These are phyloP conservation scores for Brachymystax lenok DNA, from an alignment of 2,797 vertebrate species.

Conservation along the genomic window DNA sequence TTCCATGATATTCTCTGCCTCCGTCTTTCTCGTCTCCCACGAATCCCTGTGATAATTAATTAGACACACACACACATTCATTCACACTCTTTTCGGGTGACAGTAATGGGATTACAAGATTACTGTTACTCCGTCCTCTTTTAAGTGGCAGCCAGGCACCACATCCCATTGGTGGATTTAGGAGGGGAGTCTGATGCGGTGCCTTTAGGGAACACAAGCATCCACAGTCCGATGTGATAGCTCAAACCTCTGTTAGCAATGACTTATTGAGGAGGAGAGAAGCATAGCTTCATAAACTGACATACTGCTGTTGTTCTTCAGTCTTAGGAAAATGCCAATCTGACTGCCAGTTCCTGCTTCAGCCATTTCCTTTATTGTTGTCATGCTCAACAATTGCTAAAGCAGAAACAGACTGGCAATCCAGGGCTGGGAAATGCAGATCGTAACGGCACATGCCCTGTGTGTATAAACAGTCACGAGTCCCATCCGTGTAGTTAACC, in stretches of 20 bases:
- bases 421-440: background rate
- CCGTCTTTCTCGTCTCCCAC: too few species aligned
- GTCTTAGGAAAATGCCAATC: background rate
- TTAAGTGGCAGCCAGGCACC: constrained; percentile 42
- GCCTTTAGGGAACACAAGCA: constrained; percentile 42
- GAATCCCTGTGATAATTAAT: too few species aligned
- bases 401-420: background rate
- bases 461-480: background rate
- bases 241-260: background rate
- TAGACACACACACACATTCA: background rate
- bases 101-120: constrained; percentile 71
- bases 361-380: background rate
- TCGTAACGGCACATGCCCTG: background rate
- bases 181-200: too few species aligned
- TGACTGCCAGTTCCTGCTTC: background rate
- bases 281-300: background rate
- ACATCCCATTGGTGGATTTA: constrained; percentile 5
- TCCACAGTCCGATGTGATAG: constrained; percentile 7
- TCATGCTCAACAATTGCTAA: background rate
- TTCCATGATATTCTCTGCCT: too few species aligned
- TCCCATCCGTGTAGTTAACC: background rate
- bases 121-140: constrained; percentile 61
- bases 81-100: constrained; percentile 25
- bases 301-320: background rate
- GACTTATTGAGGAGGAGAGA: background rate